Percentiles rank a stretch among this genome's conserved stretches.
Conservation (phyloP, 1,140 invertebrate species). For the Drosophila pruinosa region DNA sequence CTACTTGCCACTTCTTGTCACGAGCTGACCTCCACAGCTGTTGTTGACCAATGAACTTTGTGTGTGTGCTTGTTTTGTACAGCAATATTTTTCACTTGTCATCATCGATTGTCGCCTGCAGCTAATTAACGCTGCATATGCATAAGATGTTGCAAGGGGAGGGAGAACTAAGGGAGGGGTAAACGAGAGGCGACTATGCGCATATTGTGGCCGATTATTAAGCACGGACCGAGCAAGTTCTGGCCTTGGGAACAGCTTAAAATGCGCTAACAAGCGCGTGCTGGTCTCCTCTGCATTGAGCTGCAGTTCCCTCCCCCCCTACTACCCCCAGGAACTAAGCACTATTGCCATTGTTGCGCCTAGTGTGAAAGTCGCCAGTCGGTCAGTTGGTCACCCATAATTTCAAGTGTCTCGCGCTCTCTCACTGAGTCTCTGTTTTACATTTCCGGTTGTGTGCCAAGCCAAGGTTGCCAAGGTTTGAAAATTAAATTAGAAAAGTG, state of each 20-base stretch:
- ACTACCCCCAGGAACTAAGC: neutral
- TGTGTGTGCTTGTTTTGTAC: conserved; percentile 2
- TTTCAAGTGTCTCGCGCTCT: conserved; percentile 24
- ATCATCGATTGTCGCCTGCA: conserved; percentile 33
- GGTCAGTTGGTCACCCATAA: conserved; percentile 37
- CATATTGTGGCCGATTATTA: conserved; percentile 51
- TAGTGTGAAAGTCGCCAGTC: neutral
- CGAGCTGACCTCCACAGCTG: conserved; percentile 10
- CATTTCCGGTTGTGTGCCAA: conserved; percentile 46
- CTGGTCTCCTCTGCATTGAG: conserved; percentile 8
- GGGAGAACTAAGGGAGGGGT: neutral
- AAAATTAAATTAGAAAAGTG: conserved; percentile 68
- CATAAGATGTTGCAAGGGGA: conserved; percentile 8
- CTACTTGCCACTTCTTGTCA: conserved; percentile 4
- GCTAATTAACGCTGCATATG: conserved; percentile 37
- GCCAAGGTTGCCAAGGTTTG: conserved; percentile 40
- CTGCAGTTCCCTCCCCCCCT: no score
- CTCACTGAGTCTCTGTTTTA: neutral
- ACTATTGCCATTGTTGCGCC: neutral
- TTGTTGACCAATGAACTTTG: conserved; percentile 18
- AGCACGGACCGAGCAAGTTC: conserved; percentile 3
- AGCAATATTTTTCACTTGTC: conserved; percentile 31
- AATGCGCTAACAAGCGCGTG: conserved; percentile 64
- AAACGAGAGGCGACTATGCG: neutral
- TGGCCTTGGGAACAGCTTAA: conserved; percentile 59